Percentiles rank a stretch among this genome's conserved stretches.
Evolutionary conservation across 2,888 invertebrate genomes (phyloP).

Genomic region (Philereme transversata): DNA sequence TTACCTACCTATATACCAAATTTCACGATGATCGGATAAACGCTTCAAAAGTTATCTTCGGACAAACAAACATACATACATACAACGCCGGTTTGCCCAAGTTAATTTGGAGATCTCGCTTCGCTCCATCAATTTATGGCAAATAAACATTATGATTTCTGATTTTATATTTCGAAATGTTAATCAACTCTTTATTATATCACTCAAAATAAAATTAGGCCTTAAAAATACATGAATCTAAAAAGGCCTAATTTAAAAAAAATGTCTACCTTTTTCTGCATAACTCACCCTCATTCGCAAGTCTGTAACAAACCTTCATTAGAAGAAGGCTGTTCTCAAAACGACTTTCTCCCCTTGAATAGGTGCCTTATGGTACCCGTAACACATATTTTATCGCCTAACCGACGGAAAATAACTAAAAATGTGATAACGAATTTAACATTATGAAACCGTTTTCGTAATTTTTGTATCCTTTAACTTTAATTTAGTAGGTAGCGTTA

Average conservation of each 20-base stretch:
- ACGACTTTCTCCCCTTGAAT: not conserved
- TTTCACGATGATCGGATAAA: too few relatives aligned
- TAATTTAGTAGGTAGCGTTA: not conserved
- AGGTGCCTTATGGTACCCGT: not conserved
- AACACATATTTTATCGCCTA: not conserved
- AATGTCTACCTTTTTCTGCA: not conserved
- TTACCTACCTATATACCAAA: too few relatives aligned
- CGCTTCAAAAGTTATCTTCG: too few relatives aligned
- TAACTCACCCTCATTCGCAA: not conserved
- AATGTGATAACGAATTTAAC: not conserved
- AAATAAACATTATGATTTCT: too few relatives aligned
- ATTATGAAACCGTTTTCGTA: not conserved
- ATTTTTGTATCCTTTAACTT: not conserved
- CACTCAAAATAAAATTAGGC: too few relatives aligned
- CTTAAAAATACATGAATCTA: too few relatives aligned
- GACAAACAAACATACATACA: too few relatives aligned
- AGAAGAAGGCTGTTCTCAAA: conserved; percentile 12
- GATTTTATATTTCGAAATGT: too few relatives aligned
- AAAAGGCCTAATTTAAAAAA: not conserved
- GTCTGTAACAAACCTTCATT: conserved; percentile 19
- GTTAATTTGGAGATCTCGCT: too few relatives aligned
- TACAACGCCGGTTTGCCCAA: too few relatives aligned
- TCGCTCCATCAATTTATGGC: too few relatives aligned
- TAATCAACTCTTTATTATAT: too few relatives aligned
- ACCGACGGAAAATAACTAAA: conserved; percentile 1